Base-by-base conservation (phyloP, 2,113 vertebrate species). In the Gymnarchus niloticus region DNA sequence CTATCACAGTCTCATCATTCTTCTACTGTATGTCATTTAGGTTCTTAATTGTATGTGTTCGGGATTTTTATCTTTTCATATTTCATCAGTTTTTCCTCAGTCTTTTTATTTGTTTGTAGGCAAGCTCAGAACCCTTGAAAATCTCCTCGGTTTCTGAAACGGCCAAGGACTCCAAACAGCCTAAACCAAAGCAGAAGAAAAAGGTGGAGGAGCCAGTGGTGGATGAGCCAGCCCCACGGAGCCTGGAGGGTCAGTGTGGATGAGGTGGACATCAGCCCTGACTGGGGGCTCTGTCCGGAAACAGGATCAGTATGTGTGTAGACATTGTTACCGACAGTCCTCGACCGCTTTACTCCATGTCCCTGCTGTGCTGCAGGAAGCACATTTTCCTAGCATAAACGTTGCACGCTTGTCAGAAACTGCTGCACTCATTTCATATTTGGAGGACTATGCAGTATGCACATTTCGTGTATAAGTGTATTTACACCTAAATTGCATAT, bases 61-160 rank as follows among this genome's bases (percentile, higher is more conserved):
- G 25, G 3, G 0, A 2, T 21, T 46, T 41, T 17, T 59, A 4
- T 23, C 6, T 9, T 44, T 37, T 3, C 37, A 23, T 80, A 14
- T 44, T 25, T 81, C 5, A 17, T 85, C 49, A 56, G 51, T 49
- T 10, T 69, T 56, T n/a, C n/a, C n/a, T n/a, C 54, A 19, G 54
- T 25, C 90, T 87, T 83, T 86, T 3, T 1, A 85, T 91, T 54
- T 80, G 2, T 59, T 86, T 87, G 61, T 88, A 95, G 94, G 23
- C 89, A 81, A 90, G 95, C 57, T 65, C 93, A 85, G 96, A 95
- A 81, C 92, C 93, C 8, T 87, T 92, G 54, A 95, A 97, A 91
- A 96, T 94, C 78, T 95, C 96, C 0, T 96, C 95, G 12, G 91
- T 96, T 88, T 88, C 93, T 87, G 96, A 96, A 88, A 92, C 96